Percentiles rank a stretch among this genome's conserved stretches.
phyloP scores from a whole-genome alignment of 2,113 vertebrate genomes.

The Xyliphius kryptos region DNA sequence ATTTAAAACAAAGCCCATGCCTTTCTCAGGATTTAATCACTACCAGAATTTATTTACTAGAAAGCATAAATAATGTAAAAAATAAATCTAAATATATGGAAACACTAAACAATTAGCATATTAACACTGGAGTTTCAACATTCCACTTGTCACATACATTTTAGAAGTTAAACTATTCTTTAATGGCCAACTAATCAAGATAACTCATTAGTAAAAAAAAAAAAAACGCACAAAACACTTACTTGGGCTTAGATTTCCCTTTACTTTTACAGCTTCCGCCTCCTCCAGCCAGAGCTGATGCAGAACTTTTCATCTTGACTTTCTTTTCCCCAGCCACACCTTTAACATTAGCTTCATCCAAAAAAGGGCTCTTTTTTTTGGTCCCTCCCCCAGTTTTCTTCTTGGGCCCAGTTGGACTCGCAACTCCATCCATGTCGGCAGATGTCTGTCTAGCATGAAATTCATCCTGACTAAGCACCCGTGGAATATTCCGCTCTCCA shows the following conservation, averaged over 20 bases:
- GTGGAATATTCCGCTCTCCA: conserved; percentile 87
- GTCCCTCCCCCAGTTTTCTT: conserved; percentile 64
- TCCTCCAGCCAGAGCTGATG: conserved; percentile 44
- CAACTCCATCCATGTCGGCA: conserved; percentile 58
- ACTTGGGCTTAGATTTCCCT: conserved; percentile 68
- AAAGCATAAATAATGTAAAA: no score
- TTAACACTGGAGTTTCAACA: no score
- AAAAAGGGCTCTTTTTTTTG: conserved; percentile 64
- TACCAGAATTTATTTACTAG: no score
- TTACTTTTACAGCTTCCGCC: conserved; percentile 73
- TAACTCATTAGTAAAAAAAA: no score
- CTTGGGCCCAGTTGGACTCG: conserved; percentile 61
- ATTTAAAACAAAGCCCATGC: no score
- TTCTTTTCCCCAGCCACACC: conserved; percentile 57
- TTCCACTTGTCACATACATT: no score
- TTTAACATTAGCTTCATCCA: conserved; percentile 40
- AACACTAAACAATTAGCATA: no score
- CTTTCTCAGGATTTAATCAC: no score
- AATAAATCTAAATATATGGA: no score
- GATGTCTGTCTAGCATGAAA: conserved; percentile 66
- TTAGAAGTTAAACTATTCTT: no score
- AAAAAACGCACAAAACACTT: no score
- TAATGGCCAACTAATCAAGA: no score
- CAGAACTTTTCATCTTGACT: conserved; percentile 55
- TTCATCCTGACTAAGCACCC: conserved; percentile 88